Conservation (phyloP, 2,888 invertebrate genomes). For the Anoncus sp. region DNA sequence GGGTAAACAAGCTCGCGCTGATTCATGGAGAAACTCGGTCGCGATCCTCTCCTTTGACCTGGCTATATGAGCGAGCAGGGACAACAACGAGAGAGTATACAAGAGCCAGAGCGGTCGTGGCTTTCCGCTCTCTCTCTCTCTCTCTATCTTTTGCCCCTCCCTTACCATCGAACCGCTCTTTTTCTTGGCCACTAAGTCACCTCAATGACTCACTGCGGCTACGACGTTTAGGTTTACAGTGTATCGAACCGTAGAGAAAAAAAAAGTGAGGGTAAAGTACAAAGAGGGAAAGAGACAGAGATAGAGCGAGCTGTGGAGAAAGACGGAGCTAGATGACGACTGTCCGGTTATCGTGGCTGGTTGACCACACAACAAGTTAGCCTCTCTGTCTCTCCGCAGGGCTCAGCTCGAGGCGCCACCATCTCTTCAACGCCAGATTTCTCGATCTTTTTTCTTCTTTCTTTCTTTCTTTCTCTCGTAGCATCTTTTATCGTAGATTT, state of each 20-base stretch:
- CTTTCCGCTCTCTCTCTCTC: constrained; percentile 32
- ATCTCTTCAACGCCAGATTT: constrained; percentile 9
- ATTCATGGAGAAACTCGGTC: constrained; percentile 65
- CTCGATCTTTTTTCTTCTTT: background rate
- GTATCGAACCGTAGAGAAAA: constrained; percentile 6
- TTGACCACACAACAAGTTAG: constrained; percentile 43
- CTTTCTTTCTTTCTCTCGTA: background rate
- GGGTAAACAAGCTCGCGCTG: constrained; percentile 41
- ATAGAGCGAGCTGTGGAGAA: no score
- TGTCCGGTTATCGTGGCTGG: constrained; percentile 38
- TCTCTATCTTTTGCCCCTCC: background rate
- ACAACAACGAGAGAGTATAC: constrained; percentile 1
- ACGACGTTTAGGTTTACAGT: constrained; percentile 40
- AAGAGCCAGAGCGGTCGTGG: background rate
- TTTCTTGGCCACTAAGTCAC: constrained; percentile 41
- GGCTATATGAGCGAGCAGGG: constrained; percentile 41
- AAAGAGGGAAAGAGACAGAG: background rate
- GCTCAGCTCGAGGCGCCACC: constrained; percentile 8
- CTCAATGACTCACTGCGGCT: constrained; percentile 56
- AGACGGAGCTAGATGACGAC: constrained; percentile 1
- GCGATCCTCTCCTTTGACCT: constrained; percentile 64
- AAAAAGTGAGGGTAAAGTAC: constrained; percentile 7
- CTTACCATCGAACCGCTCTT: constrained; percentile 1
- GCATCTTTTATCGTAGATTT: background rate
- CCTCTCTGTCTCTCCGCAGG: constrained; percentile 27